A percentile compares a stretch with the other conserved stretches of the same genome.
These are phyloP conservation scores for Pseudorectes ferrugineus DNA, from an alignment of 2,113 vertebrate genomes.

Conservation along the genomic window DNA sequence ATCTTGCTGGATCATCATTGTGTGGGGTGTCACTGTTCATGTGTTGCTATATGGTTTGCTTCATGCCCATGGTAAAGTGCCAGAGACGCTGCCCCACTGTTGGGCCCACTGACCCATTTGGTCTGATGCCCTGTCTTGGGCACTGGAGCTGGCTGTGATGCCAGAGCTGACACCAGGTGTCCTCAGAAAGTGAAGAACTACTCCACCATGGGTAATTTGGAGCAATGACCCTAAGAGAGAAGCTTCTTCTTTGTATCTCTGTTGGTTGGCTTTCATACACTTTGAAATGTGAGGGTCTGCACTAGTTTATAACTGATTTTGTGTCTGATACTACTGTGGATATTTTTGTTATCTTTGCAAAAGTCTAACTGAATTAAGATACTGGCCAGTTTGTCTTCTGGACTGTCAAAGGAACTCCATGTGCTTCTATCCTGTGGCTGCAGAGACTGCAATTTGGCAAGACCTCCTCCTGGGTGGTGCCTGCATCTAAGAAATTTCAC, in stretches of 20 bases:
- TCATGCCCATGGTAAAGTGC: not conserved
- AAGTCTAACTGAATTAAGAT: not conserved
- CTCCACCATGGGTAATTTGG: not conserved
- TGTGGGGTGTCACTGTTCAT: rapidly evolving
- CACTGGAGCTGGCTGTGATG: not conserved
- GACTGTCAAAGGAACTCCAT: not conserved
- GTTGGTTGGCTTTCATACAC: not conserved
- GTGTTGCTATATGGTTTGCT: rapidly evolving
- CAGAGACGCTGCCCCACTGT: not conserved
- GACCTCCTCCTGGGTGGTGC: not conserved
- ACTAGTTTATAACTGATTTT: not conserved
- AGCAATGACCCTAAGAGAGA: not conserved
- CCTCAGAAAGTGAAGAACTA: not conserved
- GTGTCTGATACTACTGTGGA: not conserved
- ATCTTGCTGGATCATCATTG: not conserved
- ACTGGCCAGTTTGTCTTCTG: not conserved
- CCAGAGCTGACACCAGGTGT: not conserved
- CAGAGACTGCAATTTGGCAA: not conserved
- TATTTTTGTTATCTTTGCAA: not conserved
- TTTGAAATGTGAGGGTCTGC: not conserved
- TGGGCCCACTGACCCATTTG: not conserved
- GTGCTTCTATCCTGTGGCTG: not conserved
- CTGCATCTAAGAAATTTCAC: not conserved
- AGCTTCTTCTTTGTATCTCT: not conserved
- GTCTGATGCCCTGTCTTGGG: not conserved